phyloP scores from a whole-genome alignment of 2,113 vertebrate genomes.

The Pelobates fuscus region DNA sequence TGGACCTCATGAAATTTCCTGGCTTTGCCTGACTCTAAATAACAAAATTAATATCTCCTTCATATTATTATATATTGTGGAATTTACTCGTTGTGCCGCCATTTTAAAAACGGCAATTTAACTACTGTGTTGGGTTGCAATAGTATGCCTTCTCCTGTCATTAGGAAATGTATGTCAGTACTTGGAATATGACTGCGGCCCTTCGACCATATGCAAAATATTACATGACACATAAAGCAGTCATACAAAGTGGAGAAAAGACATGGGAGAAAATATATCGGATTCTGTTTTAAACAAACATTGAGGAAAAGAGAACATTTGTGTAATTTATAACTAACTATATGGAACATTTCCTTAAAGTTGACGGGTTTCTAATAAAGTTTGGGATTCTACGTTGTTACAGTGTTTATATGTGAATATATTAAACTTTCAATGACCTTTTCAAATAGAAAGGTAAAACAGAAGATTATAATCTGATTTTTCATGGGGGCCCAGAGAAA shows the following conservation, averaged over 20 bases:
- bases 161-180: slow-evolving; percentile 43
- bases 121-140: slow-evolving; percentile 42
- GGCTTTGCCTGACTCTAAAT: too few species aligned
- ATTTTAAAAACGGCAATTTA: slow-evolving; percentile 43
- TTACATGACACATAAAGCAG: slow-evolving; percentile 57
- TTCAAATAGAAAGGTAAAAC: background rate
- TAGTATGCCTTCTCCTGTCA: background rate
- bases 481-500: too few species aligned
- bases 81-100: background rate
- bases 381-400: slow-evolving; percentile 52
- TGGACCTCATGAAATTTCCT: too few species aligned
- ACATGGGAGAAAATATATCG: slow-evolving; percentile 56
- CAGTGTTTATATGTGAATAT: slow-evolving; percentile 61
- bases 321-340: slow-evolving; percentile 58
- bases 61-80: background rate
- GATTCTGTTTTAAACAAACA: slow-evolving; percentile 55
- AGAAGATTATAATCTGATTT: too few species aligned
- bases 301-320: slow-evolving; percentile 56
- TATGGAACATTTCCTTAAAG: slow-evolving; percentile 52
- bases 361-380: slow-evolving; percentile 50
- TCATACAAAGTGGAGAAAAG: slow-evolving; percentile 53
- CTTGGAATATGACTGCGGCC: slow-evolving; percentile 46
- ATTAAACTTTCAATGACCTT: slow-evolving; percentile 63
- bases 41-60: too few species aligned
- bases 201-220: slow-evolving; percentile 57